These are phyloP conservation scores for Calosoma granatense DNA, from an alignment of 1,140 invertebrate genomes.

Conservation along the genomic window DNA sequence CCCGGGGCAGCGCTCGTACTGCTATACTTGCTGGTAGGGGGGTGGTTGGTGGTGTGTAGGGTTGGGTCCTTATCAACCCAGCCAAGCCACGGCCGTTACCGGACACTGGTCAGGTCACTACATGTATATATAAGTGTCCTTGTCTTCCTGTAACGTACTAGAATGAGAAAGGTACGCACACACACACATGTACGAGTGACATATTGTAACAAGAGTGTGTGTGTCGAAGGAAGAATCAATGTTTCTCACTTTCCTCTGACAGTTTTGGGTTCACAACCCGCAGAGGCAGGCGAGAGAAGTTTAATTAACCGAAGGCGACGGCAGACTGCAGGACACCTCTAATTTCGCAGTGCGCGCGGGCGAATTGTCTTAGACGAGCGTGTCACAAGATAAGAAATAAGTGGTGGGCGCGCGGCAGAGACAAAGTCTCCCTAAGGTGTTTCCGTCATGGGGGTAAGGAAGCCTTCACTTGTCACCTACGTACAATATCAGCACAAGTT, in stretches of 20 bases:
- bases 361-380: background rate
- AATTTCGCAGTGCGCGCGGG: background rate
- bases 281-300: background rate
- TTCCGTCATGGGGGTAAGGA: no score
- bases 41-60: no score
- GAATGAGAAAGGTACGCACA: background rate
- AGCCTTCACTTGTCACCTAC: no score
- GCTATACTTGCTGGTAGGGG: no score
- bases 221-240: background rate
- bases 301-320: background rate
- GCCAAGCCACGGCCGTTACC: no score
- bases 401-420: no score
- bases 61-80: background rate
- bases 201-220: background rate
- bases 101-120: no score
- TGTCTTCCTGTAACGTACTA: background rate
- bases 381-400: background rate
- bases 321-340: background rate
- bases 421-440: no score
- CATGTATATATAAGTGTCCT: background rate
- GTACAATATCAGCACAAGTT: no score
- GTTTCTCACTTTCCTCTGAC: background rate
- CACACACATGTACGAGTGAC: background rate
- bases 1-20: constrained; percentile 14
- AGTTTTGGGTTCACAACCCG: background rate